Conservation (phyloP, 2,888 invertebrate genomes). For the Lasioglossum pauxillum region DNA sequence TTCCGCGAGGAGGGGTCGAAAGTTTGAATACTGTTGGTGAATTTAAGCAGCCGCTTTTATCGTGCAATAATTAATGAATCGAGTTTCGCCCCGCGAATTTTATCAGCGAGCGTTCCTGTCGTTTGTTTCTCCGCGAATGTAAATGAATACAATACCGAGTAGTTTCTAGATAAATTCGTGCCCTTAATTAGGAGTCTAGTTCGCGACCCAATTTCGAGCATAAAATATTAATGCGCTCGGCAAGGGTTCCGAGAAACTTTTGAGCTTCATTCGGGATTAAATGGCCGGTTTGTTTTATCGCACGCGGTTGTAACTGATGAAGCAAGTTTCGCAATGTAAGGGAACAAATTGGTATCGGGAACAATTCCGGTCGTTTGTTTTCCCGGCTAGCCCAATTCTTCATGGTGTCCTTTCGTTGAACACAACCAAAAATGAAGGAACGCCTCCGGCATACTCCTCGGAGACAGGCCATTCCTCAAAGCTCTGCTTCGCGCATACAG, state of each 20-base stretch:
- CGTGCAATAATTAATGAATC: conserved; percentile 5
- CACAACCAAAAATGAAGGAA: neutral
- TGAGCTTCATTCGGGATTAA: neutral
- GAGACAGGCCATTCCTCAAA: conserved; percentile 14
- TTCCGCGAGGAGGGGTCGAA: neutral
- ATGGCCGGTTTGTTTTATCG: neutral
- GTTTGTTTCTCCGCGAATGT: neutral
- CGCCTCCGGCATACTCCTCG: neutral
- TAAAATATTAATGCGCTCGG: neutral
- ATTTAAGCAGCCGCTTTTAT: neutral
- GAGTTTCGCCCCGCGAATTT: neutral
- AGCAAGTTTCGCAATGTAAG: neutral
- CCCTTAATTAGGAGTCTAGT: neutral
- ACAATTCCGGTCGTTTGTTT: neutral
- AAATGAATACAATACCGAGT: neutral
- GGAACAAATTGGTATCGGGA: neutral
- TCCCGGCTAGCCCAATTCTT: neutral
- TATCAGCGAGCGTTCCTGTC: neutral
- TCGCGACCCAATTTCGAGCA: neutral
- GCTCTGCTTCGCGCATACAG: neutral
- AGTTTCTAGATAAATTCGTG: neutral
- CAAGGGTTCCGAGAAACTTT: neutral
- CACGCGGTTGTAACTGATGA: neutral
- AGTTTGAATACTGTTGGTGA: neutral
- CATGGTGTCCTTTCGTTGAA: neutral